A percentile compares a stretch with the other conserved stretches of the same genome.
These are phyloP conservation scores for Salarias fasciatus DNA, from an alignment of 2,797 vertebrate genomes.

Conservation along the genomic window DNA sequence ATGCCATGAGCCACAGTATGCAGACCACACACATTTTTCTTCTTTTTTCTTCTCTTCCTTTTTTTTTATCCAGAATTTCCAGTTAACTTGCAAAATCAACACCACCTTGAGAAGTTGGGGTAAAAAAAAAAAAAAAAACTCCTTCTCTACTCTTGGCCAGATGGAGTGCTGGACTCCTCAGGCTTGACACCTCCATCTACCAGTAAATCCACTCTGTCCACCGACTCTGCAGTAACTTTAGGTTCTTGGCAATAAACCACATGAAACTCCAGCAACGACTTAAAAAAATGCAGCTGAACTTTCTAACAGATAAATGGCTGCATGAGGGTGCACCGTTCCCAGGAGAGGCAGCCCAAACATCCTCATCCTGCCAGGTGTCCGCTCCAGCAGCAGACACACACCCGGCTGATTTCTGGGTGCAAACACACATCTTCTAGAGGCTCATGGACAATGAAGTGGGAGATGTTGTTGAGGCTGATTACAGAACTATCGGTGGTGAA, in stretches of 20 bases:
- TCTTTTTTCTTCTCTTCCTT: not conserved
- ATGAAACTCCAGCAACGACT: conserved; percentile 58
- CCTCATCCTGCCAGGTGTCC: conserved; percentile 23
- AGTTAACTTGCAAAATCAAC: conserved; percentile 1
- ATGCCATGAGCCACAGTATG: not conserved
- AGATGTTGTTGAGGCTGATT: not conserved
- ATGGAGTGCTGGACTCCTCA: conserved; percentile 3
- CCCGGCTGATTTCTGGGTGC: not conserved
- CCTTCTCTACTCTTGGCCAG: conserved; percentile 32
- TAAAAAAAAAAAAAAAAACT: conserved; percentile 33
- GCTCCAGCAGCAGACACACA: conserved; percentile 24
- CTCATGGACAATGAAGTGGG: not conserved
- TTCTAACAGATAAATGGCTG: conserved; percentile 61
- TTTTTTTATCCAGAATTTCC: conserved; percentile 9
- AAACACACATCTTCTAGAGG: not conserved
- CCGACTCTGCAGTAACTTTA: conserved; percentile 32
- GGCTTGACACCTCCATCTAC: too few relatives aligned
- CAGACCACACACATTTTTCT: not conserved
- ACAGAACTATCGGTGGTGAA: not conserved
- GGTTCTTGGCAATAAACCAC: conserved; percentile 59
- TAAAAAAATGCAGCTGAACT: conserved; percentile 64
- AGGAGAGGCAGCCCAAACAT: conserved; percentile 31
- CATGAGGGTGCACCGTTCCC: conserved; percentile 10
- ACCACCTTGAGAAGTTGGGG: not conserved
- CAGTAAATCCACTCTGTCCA: conserved; percentile 9